These are phyloP conservation scores for Acholoe squamosa DNA, from an alignment of 2,888 invertebrate species.

Conservation along the genomic window DNA sequence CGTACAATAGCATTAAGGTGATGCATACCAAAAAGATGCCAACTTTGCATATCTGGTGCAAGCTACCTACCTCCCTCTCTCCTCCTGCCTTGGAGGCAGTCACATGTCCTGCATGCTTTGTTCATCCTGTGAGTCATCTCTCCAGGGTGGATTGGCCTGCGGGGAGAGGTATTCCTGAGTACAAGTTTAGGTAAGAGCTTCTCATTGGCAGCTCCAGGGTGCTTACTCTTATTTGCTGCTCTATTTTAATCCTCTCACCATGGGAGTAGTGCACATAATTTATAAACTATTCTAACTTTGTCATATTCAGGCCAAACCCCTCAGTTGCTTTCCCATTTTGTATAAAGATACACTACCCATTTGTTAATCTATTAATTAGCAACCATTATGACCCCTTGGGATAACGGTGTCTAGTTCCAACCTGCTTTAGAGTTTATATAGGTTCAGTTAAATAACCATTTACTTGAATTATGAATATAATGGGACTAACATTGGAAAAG, in stretches of 20 bases:
- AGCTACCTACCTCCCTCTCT: too few relatives aligned
- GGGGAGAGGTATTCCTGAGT: constrained; percentile 48
- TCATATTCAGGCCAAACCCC: neutral
- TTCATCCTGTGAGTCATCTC: constrained; percentile 39
- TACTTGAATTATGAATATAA: neutral
- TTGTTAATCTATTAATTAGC: neutral
- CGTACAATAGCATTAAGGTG: too few relatives aligned
- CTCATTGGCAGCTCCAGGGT: constrained; percentile 19
- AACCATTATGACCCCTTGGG: neutral
- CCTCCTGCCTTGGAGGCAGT: neutral
- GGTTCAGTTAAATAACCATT: neutral
- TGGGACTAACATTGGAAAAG: neutral
- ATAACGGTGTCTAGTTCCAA: neutral
- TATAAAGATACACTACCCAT: neutral
- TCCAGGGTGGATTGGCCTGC: constrained; percentile 54
- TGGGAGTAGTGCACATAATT: neutral
- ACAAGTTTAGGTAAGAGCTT: constrained; percentile 51
- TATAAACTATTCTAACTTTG: neutral
- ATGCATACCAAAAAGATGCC: too few relatives aligned
- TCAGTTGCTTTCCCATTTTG: neutral
- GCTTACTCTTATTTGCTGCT: constrained; percentile 31
- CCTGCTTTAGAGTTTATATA: neutral
- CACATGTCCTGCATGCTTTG: neutral
- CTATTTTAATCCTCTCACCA: constrained; percentile 8
- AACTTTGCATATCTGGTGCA: too few relatives aligned